Evolutionary conservation across 2,888 invertebrate species (phyloP).

Genomic region (Cybosia mesomella): DNA sequence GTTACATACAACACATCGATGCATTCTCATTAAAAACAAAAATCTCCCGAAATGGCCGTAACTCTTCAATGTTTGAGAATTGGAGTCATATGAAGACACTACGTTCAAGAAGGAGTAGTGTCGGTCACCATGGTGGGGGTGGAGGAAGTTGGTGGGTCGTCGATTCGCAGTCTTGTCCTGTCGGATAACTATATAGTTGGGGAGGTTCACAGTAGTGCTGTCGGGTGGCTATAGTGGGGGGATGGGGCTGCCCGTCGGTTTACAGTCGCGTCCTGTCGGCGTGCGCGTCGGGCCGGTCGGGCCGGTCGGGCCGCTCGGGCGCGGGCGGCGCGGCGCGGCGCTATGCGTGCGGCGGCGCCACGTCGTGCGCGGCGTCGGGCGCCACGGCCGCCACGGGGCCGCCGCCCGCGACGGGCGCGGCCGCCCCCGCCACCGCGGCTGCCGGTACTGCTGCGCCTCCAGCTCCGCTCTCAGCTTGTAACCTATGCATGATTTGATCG

Average conservation of each 20-base stretch:
- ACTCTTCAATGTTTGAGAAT: not conserved
- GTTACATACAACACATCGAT: no score
- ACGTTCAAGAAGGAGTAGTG: not conserved
- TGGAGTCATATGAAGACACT: not conserved
- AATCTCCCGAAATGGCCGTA: no score
- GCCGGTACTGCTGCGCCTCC: constrained; percentile 43
- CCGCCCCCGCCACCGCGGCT: constrained; percentile 47
- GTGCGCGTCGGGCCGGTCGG: constrained; percentile 7
- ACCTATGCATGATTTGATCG: constrained; percentile 46
- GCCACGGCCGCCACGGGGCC: constrained; percentile 53
- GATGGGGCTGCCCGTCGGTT: not conserved
- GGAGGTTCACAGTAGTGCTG: not conserved
- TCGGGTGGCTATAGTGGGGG: not conserved
- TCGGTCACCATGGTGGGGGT: not conserved
- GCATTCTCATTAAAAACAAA: no score
- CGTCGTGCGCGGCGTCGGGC: constrained; percentile 34
- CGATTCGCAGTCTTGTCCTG: not conserved
- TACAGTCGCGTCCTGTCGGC: constrained; percentile 1
- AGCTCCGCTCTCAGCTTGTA: constrained; percentile 71
- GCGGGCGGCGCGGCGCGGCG: constrained; percentile 20
- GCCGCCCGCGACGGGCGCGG: constrained; percentile 37
- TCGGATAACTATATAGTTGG: not conserved
- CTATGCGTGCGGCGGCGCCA: constrained; percentile 54
- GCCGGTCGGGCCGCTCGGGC: constrained; percentile 18
- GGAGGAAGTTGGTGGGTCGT: no score